Base-by-base conservation (phyloP, 2,113 vertebrate species). In the Notarius lentiginosus region DNA sequence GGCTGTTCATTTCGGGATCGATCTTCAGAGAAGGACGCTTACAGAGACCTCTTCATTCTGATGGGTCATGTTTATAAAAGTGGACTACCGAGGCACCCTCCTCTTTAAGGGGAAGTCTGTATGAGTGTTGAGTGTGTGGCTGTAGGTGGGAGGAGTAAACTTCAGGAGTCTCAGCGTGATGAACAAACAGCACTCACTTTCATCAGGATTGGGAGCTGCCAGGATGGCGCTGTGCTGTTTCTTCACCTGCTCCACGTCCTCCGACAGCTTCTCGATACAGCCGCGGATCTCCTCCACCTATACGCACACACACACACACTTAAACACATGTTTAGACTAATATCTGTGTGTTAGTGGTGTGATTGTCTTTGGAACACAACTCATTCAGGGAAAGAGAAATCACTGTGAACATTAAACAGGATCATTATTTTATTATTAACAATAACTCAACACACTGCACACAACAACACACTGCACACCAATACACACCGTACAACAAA, bases 161-260 rank as follows among this genome's bases (percentile, higher is more conserved):
- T 17, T 58, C 56, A 15, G 15, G 30, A 6, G 7, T 34, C 14
- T 9, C 15, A 27, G 77, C 7, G 18, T 58, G 76, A 72, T n/a
- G 68, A 49, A 18, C 27, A 18, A 10, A 30, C 8, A 7, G 24
- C 14, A 95, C 97, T 96, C 93, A 98, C 97, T 98, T 90, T 98
- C 97, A 10, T 98, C 97, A 34, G 97, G 97, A 92, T 98, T 97
- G 85, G 97, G 97, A 14, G 97, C 97, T 0, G 97, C 97, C 90
- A 98, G 92, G 92, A 98, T 98, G 93, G 97, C 97, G 11, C 97
- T 98, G 91, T 98, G 97, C 94, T 97, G 97, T 92, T 98, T 98
- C 93, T 98, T 97, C 88, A 98, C 97, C 92, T 97, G 96, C 89
- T 97, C 97, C 94, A 98, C 97, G 2, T 97, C 97, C 89, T 98